These are phyloP conservation scores for Luscinia luscinia DNA, from an alignment of 2,797 vertebrate species.

Conservation along the genomic window DNA sequence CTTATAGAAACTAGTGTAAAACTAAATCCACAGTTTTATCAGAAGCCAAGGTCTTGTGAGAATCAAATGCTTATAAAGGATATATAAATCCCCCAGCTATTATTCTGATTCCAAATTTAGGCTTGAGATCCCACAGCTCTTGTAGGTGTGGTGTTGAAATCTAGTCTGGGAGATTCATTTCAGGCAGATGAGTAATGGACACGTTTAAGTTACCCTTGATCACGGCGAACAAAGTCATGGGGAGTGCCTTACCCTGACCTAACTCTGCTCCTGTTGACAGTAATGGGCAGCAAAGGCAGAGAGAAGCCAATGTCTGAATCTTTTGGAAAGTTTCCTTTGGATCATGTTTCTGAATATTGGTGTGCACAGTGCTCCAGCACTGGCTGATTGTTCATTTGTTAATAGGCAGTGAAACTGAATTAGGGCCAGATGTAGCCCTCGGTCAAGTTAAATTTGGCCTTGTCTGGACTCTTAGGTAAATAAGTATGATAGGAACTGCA, in stretches of 20 bases:
- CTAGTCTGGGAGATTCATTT: background rate
- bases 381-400: background rate
- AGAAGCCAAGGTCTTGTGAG: slow-evolving; percentile 8
- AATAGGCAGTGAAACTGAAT: background rate
- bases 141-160: slow-evolving; percentile 29
- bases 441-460: background rate
- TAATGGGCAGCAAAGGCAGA: background rate
- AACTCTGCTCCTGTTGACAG: background rate
- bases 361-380: background rate
- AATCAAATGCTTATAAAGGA: slow-evolving; percentile 3
- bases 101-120: background rate
- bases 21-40: slow-evolving; percentile 1
- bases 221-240: background rate
- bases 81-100: background rate
- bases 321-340: background rate
- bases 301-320: background rate
- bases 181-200: slow-evolving; percentile 25
- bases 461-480: background rate
- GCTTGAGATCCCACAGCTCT: background rate
- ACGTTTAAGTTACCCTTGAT: background rate
- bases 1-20: slow-evolving; percentile 10
- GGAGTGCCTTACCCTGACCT: background rate
- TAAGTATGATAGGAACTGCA: background rate
- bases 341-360: background rate
- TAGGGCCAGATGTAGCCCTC: background rate